Base-by-base conservation (phyloP, 1,140 invertebrate genomes). In the Eulimnadia texana region DNA sequence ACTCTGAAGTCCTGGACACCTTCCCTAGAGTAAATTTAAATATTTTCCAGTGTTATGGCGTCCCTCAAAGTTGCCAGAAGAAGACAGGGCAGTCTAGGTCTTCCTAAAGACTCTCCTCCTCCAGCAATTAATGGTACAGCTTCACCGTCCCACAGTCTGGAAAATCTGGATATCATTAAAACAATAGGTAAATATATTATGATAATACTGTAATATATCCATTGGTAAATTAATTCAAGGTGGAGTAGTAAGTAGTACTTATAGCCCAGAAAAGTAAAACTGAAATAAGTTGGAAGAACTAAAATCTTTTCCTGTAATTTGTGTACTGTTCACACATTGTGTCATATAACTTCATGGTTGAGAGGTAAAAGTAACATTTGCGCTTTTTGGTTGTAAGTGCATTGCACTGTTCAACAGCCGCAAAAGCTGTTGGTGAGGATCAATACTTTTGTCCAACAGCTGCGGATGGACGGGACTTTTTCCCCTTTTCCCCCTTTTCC, bases 121-220 rank as follows among this genome's bases (percentile, higher is more conserved):
- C 69, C 72, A 13, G 68, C 70, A 60, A 63, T 72, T 47, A 72
- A 68, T 23, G 71, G 72, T 1, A 72, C 72, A 54, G 76, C 75
- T 61, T 73, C 76, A 47, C 80, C 82, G 63, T 81, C 81, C 66
- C 84, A 82, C 68, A 81, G 81, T 65, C 73, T 88, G 65, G 84
- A 88, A 64, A 83, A 87, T 68, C 79, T 86, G 64, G 84, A 87
- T 68, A 85, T 86, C 64, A 79, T 88, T 64, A 88, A 86, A 76
- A 88, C 85, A 53, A 85, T 88, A 57, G 85, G 85, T 87, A 69
- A 83, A 56, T 52, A 52, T 2, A 24, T n/a, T n/a, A n/a, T n/a
- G n/a, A 47, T 11, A 52, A 52, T 24, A 24, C 24, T 56, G 24
- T 29, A 56, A 27, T 56, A 25, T 28, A 24, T 19, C 24, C 54